Evolutionary conservation across 2,113 vertebrate species (phyloP), one percentile per base, ranked within the genome.

Genomic region (Numida meleagris): DNA sequence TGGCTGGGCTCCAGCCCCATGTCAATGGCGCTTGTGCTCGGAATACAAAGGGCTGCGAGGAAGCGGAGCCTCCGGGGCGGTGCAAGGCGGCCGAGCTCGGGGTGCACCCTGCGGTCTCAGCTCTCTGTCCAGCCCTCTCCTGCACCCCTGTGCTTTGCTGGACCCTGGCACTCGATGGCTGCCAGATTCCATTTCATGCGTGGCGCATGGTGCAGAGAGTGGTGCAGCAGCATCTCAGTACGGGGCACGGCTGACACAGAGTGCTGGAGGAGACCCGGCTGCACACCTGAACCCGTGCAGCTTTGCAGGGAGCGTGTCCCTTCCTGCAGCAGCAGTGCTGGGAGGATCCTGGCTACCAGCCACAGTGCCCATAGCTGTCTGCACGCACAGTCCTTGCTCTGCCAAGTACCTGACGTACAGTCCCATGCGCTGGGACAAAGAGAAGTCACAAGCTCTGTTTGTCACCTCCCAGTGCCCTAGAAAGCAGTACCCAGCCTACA

Each of bases 31-130:
- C 97, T 97, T 96, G 96, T 96, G 61, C 97, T 93, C 77, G 34
- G 36, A 96, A 97, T 97, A 98, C 98, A 98, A 98, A 98, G 97
- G 95, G 90, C 93, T 53, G 85, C 76, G 58, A 96, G 96, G 96
- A 97, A 96, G 86, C 29, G 14, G 76, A 92, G 94, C 59, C 90
- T 92, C 96, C 76, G 62, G 96, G 90, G 91, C 46, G 13, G 55
- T 93, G 96, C 97, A 97, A 97, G 86, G 79, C 89, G 95, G 92
- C 75, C 66, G 55, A 91, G 91, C 94, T 94, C 19, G 0, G 87
- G 42, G 73, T 77, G 89, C 82, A 78, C 88, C 84, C 89, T 36
- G 40, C 65, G 91, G 88, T 93, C 73, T 59, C 76, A 68, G 82
- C 89, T 91, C 51, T 58, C 51, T 0, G 3, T 62, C 71, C 89